Percentiles rank a stretch among this genome's conserved stretches.
These are phyloP conservation scores for Anseranas semipalmata DNA, from an alignment of 2,113 vertebrate genomes.

Conservation along the genomic window DNA sequence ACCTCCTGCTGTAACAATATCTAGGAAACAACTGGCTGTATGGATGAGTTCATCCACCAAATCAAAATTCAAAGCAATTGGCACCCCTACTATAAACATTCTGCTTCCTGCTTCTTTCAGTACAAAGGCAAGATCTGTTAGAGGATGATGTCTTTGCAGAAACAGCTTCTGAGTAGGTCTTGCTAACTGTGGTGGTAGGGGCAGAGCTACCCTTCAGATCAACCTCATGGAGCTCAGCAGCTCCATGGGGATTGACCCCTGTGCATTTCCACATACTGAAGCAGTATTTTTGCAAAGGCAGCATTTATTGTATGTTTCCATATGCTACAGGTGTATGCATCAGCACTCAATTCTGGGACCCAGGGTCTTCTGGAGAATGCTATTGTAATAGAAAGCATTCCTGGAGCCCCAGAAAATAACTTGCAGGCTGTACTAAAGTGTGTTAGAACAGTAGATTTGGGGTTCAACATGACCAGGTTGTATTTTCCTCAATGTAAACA, in stretches of 20 bases:
- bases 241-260: neutral
- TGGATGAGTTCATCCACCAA: neutral
- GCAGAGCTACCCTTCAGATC: neutral
- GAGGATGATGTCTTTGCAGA: neutral
- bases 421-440: neutral
- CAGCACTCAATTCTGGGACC: neutral
- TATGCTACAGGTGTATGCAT: neutral
- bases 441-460: neutral
- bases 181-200: neutral
- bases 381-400: neutral
- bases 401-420: neutral
- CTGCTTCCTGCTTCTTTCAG: neutral
- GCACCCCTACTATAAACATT: accelerated
- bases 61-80: neutral
- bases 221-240: neutral
- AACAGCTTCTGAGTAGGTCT: neutral
- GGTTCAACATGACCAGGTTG: neutral
- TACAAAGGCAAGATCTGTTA: neutral
- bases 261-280: neutral
- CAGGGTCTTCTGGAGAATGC: neutral
- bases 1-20: neutral
- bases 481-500: neutral
- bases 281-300: neutral
- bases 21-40: neutral
- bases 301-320: neutral